Conservation (phyloP, 2,888 invertebrate species). For the Cryptocheilus praepositus region DNA sequence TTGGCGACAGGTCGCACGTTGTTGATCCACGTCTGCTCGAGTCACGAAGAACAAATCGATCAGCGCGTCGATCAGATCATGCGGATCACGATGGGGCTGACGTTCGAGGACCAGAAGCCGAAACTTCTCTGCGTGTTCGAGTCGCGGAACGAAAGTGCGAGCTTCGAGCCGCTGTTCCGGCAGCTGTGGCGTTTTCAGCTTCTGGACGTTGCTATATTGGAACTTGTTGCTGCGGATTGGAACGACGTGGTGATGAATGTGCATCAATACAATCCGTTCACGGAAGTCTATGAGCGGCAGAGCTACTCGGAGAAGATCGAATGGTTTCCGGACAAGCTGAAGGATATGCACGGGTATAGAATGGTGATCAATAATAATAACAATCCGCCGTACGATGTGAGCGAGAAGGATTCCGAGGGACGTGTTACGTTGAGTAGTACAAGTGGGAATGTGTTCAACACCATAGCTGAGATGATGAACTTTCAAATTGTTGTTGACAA, state of each 20-base stretch:
- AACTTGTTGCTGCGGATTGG: neutral
- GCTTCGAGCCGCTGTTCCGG: conserved; percentile 10
- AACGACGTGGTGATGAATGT: neutral
- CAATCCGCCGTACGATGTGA: neutral
- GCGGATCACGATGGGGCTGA: no score
- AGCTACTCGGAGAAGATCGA: no score
- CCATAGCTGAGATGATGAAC: no score
- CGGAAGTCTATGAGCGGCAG: no score
- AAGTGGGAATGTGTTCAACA: no score
- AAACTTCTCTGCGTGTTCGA: conserved; percentile 13
- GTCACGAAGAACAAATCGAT: no score
- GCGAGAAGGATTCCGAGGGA: conserved; percentile 4
- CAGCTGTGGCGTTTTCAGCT: conserved; percentile 16
- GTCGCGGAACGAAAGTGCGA: neutral
- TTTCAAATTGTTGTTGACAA: no score
- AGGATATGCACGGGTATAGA: neutral
- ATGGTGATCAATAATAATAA: neutral
- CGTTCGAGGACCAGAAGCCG: neutral
- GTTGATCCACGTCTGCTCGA: no score
- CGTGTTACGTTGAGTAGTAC: no score
- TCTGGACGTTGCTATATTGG: conserved; percentile 22
- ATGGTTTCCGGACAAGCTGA: conserved; percentile 14
- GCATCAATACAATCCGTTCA: conserved; percentile 9
- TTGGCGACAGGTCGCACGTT: no score
- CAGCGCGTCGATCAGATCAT: no score